Evolutionary conservation across 2,888 invertebrate species (phyloP).

Genomic region (Caenorhabditis afra): DNA sequence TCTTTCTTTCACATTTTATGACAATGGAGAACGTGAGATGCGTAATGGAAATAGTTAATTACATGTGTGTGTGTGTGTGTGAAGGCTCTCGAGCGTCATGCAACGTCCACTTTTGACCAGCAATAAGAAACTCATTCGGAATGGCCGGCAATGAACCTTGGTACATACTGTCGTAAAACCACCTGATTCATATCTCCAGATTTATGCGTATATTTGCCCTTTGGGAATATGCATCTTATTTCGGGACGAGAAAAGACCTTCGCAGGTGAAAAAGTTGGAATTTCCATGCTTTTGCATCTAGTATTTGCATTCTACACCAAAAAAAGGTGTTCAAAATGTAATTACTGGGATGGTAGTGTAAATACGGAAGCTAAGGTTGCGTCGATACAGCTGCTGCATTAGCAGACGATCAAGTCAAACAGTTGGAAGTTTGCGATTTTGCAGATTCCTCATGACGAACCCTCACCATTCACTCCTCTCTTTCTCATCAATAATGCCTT

Average conservation of each 20-base stretch:
- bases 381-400: constrained; percentile 5
- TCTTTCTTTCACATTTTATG: constrained; percentile 33
- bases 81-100: constrained; percentile 43
- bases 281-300: not conserved
- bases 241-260: constrained; percentile 12
- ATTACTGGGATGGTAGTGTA: not conserved
- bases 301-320: not conserved
- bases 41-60: constrained; percentile 59
- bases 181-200: constrained; percentile 55
- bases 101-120: constrained; percentile 46
- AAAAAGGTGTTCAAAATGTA: not conserved
- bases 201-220: constrained; percentile 41
- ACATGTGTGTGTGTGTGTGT: constrained; percentile 11
- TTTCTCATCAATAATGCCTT: too few relatives aligned
- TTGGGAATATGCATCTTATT: constrained; percentile 34
- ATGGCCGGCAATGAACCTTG: constrained; percentile 44
- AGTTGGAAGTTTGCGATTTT: too few relatives aligned
- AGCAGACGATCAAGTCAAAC: not conserved
- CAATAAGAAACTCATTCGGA: constrained; percentile 39
- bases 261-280: not conserved
- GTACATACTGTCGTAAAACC: constrained; percentile 43
- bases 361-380: not conserved
- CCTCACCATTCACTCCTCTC: constrained; percentile 25
- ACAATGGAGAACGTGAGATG: constrained; percentile 54
- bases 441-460: too few relatives aligned